phyloP scores from a whole-genome alignment of 2,888 invertebrate genomes.

The Sinelater perroti region DNA sequence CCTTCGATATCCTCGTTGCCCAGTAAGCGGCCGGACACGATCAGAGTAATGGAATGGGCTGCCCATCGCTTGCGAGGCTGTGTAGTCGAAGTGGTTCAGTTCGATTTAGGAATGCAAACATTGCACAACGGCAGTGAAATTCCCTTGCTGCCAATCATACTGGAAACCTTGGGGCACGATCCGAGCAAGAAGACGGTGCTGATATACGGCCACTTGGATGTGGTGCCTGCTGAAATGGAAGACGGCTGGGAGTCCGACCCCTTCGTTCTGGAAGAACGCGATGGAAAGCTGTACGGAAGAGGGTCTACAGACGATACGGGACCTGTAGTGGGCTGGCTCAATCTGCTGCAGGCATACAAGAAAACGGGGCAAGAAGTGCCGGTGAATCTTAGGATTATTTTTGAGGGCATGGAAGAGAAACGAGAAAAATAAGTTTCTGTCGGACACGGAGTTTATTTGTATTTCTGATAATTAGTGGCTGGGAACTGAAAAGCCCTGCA shows the following conservation, averaged over 20 bases:
- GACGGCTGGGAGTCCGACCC: slow-evolving; percentile 94
- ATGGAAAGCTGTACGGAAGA: slow-evolving; percentile 90
- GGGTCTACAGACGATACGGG: slow-evolving; percentile 91
- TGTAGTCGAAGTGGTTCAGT: too few species aligned
- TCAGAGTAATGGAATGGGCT: too few species aligned
- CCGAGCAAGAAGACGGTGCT: slow-evolving; percentile 89
- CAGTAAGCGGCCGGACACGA: too few species aligned
- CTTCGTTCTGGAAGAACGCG: slow-evolving; percentile 85
- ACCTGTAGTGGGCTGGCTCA: slow-evolving; percentile 93
- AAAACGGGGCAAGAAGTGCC: slow-evolving; percentile 69
- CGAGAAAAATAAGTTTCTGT: slow-evolving; percentile 81
- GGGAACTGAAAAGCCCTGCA: slow-evolving; percentile 92
- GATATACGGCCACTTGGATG: slow-evolving; percentile 97
- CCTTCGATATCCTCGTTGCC: too few species aligned
- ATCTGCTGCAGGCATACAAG: slow-evolving; percentile 90
- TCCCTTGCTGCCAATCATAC: slow-evolving; percentile 84
- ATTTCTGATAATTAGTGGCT: slow-evolving; percentile 99
- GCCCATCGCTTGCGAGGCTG: too few species aligned
- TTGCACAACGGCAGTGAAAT: slow-evolving; percentile 77
- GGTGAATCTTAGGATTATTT: slow-evolving; percentile 85
- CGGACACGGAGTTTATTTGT: slow-evolving; percentile 90
- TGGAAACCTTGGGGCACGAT: slow-evolving; percentile 83
- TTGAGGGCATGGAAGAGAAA: slow-evolving; percentile 98
- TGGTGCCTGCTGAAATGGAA: too few species aligned
- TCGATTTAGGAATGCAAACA: too few species aligned